Conservation (phyloP, 2,113 vertebrate genomes). For the Spilogale gracilis region DNA sequence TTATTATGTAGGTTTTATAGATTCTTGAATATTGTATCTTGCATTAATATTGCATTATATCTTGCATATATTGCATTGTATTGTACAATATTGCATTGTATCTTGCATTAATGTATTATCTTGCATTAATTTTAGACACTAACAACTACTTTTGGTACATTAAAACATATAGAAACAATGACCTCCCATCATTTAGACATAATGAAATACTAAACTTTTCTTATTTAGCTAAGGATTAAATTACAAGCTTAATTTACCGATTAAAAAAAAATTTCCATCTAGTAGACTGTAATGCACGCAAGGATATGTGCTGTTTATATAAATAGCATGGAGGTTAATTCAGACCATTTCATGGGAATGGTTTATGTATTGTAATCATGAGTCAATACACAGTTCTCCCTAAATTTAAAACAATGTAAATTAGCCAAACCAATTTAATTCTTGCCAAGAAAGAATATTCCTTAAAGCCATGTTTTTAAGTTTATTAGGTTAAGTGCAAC, state of each 20-base stretch:
- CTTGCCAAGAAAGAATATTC: constrained; percentile 84
- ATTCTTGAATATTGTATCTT: neutral
- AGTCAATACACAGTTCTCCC: constrained; percentile 75
- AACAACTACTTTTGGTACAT: constrained; percentile 38
- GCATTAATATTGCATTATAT: neutral
- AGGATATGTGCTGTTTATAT: constrained; percentile 74
- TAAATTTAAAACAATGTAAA: constrained; percentile 83
- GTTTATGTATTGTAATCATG: constrained; percentile 82
- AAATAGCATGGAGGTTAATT: constrained; percentile 73
- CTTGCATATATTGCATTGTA: too few relatives aligned
- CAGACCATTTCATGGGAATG: constrained; percentile 80
- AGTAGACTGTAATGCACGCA: constrained; percentile 42
- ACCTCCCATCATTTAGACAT: constrained; percentile 32
- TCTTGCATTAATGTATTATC: neutral
- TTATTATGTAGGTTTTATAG: constrained; percentile 20
- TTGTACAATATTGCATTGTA: too few relatives aligned
- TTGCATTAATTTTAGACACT: constrained; percentile 30
- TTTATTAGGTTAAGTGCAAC: constrained; percentile 77
- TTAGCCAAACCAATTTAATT: constrained; percentile 77
- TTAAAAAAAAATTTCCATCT: constrained; percentile 32
- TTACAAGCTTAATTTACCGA: constrained; percentile 74
- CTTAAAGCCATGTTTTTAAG: constrained; percentile 85
- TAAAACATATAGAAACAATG: constrained; percentile 46
- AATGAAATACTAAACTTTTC: neutral
- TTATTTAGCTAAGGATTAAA: constrained; percentile 71